Evolutionary conservation across 2,888 invertebrate genomes (phyloP), one percentile per base, ranked within the genome.

Genomic region (Tupiocoris notatus): DNA sequence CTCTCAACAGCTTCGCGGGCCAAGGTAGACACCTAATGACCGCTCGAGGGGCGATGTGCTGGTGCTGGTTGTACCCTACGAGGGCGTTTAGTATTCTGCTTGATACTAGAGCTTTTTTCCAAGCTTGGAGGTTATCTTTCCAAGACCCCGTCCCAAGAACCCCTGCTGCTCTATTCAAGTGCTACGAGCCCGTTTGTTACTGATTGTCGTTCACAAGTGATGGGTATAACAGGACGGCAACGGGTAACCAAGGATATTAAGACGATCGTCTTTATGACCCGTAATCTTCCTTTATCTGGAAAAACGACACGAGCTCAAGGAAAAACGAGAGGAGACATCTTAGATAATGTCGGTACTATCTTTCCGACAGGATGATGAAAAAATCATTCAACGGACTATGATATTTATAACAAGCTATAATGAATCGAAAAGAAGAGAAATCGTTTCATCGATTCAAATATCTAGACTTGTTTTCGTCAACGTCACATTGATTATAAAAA

Each of bases 151-250:
- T 12, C 39, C 39, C 39, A 39, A 3, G 39, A 39, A 39, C 39
- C 3, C 54, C 54, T 39, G 6, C 39, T 39, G 39, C 12, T 39
- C 39, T 39, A 39, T 39, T 12, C 39, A 39, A 39, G 39, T 39
- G 3, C 39, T 12, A 39, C 12, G 39, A 39, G 59, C 59, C 20
- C 17, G 17, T 59, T 59, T 59, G 59, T 59, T 59, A 18, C 59
- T 59, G 59, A 59, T 59, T 59, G 59, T 59, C 59, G 59, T 59
- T 59, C 59, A 18, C 39, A 59, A 59, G 7, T 59, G 59, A 59
- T 59, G 59, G 59, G 59, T 59, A 18, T 59, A 18, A 12, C 6
- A 39, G 3, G 54, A 9, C 54, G 54, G 9, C 12, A 7, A 12
- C 54, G 54, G 59, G 59, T n/a, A 18, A 18, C 59, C 6, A n/a